Base-by-base conservation (phyloP, 2,888 invertebrate genomes). In the Ptilodon capucinus region DNA sequence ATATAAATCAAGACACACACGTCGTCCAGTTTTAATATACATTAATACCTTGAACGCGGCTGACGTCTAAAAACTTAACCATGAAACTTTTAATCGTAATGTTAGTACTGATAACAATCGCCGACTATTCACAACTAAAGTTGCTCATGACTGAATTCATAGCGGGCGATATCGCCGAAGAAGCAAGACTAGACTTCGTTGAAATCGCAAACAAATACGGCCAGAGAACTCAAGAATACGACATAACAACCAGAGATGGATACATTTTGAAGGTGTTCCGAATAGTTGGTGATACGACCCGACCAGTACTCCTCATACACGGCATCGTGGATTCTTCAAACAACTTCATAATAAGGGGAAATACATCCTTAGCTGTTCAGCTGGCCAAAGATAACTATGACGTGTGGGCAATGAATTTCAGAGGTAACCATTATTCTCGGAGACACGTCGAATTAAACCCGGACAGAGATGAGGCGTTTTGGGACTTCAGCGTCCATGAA, bases 401-500 rank as follows among this genome's bases (percentile, higher is more conserved):
- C 47, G 66, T 83, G 0, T 84, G 84, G 84, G 45, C 62, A 0
- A 70, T 75, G 39, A 84, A 83, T 47, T 79, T 82, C 11, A 81
- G 95, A 44, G 95, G 95, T 4, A 94, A 92, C 63, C 84, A 79
- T 3, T 94, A 94, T 68, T 91, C 92, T 1, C 78, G 87, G 21
- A 79, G 77, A 8, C 95, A 95, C 64, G 54, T 62, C 0, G 72
- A 71, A 1, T 57, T 85, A 76, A 54, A 86, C 41, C 75, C 86
- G 0, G 68, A 79, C 39, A 54, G 32, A 0, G 83, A 92, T 39
- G 46, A 58, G 16, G 43, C 63, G 0, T 93, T 77, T 60, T 93
- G 93, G 92, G 55, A 86, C 39, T 93, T 90, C 58, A 92, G 93
- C 51, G 93, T 92, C 84, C 93, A 95, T 69, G 94, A 96, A 68